Evolutionary conservation across 2,888 invertebrate genomes (phyloP).

Genomic region (Volucella inanis): DNA sequence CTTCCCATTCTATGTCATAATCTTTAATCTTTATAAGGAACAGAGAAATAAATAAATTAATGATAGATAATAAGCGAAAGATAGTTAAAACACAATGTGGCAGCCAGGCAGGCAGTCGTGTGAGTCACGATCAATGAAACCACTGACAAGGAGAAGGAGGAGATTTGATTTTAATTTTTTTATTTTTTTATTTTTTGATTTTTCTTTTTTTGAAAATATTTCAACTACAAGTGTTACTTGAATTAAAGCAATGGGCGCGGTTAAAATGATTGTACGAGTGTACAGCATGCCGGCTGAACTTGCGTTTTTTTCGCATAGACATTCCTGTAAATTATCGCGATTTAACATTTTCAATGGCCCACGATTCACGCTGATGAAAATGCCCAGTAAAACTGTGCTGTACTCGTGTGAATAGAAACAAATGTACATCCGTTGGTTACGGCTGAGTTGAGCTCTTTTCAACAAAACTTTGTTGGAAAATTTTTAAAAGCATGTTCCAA

Average conservation of each 20-base stretch:
- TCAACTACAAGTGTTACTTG: constrained; percentile 64
- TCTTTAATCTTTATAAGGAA: constrained; percentile 29
- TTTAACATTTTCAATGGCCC: constrained; percentile 35
- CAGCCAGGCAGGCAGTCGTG: constrained; percentile 11
- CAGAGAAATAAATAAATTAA: constrained; percentile 28
- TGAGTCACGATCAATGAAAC: constrained; percentile 64
- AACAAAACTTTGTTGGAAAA: too few species aligned
- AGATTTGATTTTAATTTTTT: too few species aligned
- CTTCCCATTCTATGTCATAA: constrained; percentile 17
- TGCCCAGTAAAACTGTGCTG: too few species aligned
- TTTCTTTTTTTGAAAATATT: constrained; percentile 55
- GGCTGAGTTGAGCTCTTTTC: too few species aligned
- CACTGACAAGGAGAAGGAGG: constrained; percentile 15
- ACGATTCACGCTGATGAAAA: constrained; percentile 12
- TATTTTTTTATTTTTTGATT: constrained; percentile 3
- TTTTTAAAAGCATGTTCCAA: too few species aligned
- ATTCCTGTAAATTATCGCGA: constrained; percentile 50
- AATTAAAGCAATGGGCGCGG: constrained; percentile 68
- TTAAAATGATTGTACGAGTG: background rate
- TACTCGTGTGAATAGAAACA: too few species aligned
- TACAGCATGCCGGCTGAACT: constrained; percentile 25
- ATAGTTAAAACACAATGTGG: constrained; percentile 17
- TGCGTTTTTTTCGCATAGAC: constrained; percentile 45
- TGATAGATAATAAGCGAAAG: constrained; percentile 46
- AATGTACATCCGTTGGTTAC: too few species aligned